Percentiles rank a stretch among this genome's conserved stretches.
phyloP scores from a whole-genome alignment of 2,797 vertebrate genomes.

The Urocyon cinereoargenteus region DNA sequence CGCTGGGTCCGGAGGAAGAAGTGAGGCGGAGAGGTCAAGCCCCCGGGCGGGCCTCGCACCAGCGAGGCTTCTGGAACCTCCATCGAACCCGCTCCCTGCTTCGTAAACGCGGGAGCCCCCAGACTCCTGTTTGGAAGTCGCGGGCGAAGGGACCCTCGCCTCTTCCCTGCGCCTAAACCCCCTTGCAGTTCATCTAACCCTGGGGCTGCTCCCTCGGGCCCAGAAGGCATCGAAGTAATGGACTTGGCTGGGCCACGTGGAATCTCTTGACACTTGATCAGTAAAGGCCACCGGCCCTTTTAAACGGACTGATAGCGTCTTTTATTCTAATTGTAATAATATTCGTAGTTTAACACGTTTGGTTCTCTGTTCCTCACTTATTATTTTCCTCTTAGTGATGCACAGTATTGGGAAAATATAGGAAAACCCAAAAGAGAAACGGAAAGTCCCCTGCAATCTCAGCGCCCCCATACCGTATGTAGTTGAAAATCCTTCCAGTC shows the following conservation, averaged over 20 bases:
- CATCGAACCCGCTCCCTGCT: neutral
- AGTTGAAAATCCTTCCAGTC: slow-evolving; percentile 20
- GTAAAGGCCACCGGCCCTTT: neutral
- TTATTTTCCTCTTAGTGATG: neutral
- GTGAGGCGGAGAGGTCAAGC: neutral
- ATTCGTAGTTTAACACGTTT: neutral
- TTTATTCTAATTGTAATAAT: neutral
- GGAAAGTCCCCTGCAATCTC: neutral
- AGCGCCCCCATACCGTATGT: neutral
- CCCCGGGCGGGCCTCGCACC: neutral
- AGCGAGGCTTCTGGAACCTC: neutral
- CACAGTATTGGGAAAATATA: neutral
- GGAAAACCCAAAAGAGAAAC: neutral
- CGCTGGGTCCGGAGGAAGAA: neutral
- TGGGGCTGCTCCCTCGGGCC: neutral
- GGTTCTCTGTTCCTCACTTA: slow-evolving; percentile 8
- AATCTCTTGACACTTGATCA: neutral
- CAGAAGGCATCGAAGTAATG: neutral
- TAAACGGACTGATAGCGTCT: neutral
- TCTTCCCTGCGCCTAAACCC: neutral
- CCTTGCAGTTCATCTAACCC: neutral
- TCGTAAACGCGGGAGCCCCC: neutral
- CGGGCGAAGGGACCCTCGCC: neutral
- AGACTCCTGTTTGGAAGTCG: neutral
- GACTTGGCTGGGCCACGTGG: neutral